These are phyloP conservation scores for Drosophila littoralis DNA, from an alignment of 1,140 invertebrate genomes.

Conservation along the genomic window DNA sequence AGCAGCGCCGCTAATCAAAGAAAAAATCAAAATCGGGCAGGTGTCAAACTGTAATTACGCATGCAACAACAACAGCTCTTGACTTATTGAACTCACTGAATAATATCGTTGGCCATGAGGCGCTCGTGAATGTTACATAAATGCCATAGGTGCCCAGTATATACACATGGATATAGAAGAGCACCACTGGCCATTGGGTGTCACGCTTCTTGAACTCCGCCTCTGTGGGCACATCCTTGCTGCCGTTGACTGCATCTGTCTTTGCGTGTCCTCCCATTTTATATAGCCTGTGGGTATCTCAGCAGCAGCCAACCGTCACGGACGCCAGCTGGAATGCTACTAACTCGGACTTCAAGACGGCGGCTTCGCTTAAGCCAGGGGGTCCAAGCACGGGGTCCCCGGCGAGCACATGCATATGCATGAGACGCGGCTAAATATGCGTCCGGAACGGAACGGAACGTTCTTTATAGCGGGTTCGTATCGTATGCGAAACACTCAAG, in stretches of 20 bases:
- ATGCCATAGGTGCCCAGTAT: constrained; percentile 87
- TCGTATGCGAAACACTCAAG: constrained; percentile 3
- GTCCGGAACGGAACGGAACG: no score
- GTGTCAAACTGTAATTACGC: not conserved
- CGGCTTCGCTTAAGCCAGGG: not conserved
- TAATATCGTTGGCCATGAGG: constrained; percentile 87
- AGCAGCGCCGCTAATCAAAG: constrained; percentile 86
- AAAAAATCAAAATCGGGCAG: not conserved
- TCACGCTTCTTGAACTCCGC: constrained; percentile 84
- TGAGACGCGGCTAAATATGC: constrained; percentile 21
- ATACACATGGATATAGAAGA: constrained; percentile 89
- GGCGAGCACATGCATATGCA: constrained; percentile 25
- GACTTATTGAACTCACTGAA: constrained; percentile 86
- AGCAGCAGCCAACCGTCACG: constrained; percentile 19
- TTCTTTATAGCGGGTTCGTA: constrained; percentile 11
- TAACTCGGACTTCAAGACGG: constrained; percentile 18
- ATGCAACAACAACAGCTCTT: constrained; percentile 3
- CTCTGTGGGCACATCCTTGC: constrained; percentile 16
- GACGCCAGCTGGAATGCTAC: constrained; percentile 33
- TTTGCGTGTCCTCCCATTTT: constrained; percentile 9
- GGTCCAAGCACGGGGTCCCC: constrained; percentile 9
- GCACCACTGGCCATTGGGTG: constrained; percentile 87
- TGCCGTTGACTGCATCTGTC: not conserved
- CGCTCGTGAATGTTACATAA: constrained; percentile 86
- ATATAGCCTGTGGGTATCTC: not conserved